These are phyloP conservation scores for Orchesellides sinensis DNA, from an alignment of 2,888 invertebrate species.

Conservation along the genomic window DNA sequence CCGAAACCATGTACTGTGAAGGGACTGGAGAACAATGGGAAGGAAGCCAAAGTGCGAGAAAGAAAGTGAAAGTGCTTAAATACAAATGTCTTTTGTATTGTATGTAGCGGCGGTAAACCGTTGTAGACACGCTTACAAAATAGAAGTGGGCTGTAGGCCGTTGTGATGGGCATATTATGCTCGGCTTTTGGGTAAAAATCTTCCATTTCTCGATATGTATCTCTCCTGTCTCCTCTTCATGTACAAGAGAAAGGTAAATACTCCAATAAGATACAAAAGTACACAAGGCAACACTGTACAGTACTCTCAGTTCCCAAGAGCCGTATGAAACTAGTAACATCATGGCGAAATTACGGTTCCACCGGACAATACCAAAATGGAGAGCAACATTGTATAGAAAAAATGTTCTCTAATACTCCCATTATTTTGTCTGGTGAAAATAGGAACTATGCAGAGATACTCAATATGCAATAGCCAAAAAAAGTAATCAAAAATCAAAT, in stretches of 20 bases:
- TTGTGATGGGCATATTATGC: too few relatives aligned
- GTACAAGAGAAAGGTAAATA: neutral
- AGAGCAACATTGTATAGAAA: constrained; percentile 10
- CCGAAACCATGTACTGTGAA: too few relatives aligned
- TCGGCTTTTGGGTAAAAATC: neutral
- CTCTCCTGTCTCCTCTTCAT: neutral
- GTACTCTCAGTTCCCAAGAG: constrained; percentile 15
- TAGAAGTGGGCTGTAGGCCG: too few relatives aligned
- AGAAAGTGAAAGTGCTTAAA: constrained; percentile 7
- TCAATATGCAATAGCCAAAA: constrained; percentile 11
- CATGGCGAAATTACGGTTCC: constrained; percentile 18
- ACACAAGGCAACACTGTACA: constrained; percentile 13
- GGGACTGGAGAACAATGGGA: neutral
- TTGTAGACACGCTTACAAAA: neutral
- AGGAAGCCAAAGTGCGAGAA: neutral
- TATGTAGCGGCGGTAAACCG: too few relatives aligned
- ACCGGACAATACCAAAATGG: neutral
- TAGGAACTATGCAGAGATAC: constrained; percentile 19
- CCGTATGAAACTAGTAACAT: constrained; percentile 29
- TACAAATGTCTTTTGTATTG: too few relatives aligned
- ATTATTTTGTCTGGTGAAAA: constrained; percentile 19
- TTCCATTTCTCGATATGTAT: too few relatives aligned
- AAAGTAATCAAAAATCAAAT: neutral
- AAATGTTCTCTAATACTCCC: constrained; percentile 22
- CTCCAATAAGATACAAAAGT: neutral